Percentiles rank a stretch among this genome's conserved stretches.
Conservation (phyloP, 35 echinoderm and acorn worm species). For the Anneissia japonica region DNA sequence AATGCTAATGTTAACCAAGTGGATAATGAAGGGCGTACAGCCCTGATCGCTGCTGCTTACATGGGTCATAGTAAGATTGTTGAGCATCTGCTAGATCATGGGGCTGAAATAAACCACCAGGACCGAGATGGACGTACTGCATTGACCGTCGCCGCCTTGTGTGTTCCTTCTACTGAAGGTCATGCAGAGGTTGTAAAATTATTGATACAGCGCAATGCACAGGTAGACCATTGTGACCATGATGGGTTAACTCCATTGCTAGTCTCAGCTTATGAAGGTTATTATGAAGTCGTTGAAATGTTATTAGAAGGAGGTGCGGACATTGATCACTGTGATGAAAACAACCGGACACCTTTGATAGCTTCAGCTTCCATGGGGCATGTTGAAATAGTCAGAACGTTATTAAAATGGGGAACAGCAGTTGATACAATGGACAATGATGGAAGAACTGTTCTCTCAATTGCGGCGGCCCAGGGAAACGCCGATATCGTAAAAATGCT, state of each 20-base stretch:
- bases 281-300: conserved; percentile 84
- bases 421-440: conserved; percentile 95
- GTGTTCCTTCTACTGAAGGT: conserved; percentile 83
- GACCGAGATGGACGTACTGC: conserved; percentile 93
- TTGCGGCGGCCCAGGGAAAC: conserved; percentile 85
- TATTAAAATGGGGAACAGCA: conserved; percentile 80
- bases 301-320: conserved; percentile 89
- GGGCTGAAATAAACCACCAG: conserved; percentile 86
- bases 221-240: conserved; percentile 92
- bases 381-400: conserved; percentile 64
- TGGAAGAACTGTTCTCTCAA: conserved; percentile 90
- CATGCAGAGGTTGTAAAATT: conserved; percentile 84
- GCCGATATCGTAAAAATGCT: conserved; percentile 78
- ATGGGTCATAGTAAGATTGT: conserved; percentile 93
- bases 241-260: conserved; percentile 97
- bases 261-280: conserved; percentile 87
- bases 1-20: conserved; percentile 83
- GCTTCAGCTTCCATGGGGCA: conserved; percentile 95
- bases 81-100: conserved; percentile 60
- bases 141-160: conserved; percentile 91
- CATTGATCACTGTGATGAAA: conserved; percentile 87
- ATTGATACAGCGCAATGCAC: conserved; percentile 67
- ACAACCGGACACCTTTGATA: conserved; percentile 83
- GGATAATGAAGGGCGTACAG: conserved; percentile 90
- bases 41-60: conserved; percentile 94